Evolutionary conservation across 2,113 vertebrate species (phyloP), one percentile per base, ranked within the genome.

Genomic region (Bungarus multicinctus): DNA sequence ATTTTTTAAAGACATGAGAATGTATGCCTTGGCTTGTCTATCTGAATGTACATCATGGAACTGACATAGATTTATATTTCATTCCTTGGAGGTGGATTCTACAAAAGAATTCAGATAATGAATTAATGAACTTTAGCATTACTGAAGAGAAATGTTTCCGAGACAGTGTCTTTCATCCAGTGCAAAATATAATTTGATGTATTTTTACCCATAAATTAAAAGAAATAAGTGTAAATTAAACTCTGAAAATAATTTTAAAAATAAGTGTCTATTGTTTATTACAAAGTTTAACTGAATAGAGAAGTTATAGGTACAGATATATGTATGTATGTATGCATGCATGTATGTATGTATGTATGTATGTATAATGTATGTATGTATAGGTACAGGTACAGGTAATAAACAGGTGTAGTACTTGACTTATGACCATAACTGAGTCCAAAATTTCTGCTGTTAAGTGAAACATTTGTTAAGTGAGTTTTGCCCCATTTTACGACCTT

Each of bases 151-250:
- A 23, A 58, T 9, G 9, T 90, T 18, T 86, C 69, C 22, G 3
- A 53, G 92, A 64, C 1, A 91, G 5, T 1, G 0, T 3, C 2
- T 2, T 52, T 93, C 27, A 91, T 93, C 94, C 91, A 91, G 5
- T 92, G 60, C 54, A 90, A 93, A 94, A 18, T 25, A 60, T 85
- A 60, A 1, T 3, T 58, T 93, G 7, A 8, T 39, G 1, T 2
- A 93, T 93, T 88, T 1, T 58, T 92, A 95, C 11, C n/a, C 87
- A 25, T 90, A 94, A 85, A 47, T 50, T 86, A 1, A 81, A 55
- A 93, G 18, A 89, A 10, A 2, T 2, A 11, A 8, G 22, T 30
- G 39, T 14, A 94, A 91, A 91, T 14, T 12, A 91, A 45, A 18
- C 87, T 53, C 53, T 92, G 8, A 0, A 3, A 5, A 1, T 50